Base-by-base conservation (phyloP, 2,888 invertebrate species). In the Crocallis elinguaria region DNA sequence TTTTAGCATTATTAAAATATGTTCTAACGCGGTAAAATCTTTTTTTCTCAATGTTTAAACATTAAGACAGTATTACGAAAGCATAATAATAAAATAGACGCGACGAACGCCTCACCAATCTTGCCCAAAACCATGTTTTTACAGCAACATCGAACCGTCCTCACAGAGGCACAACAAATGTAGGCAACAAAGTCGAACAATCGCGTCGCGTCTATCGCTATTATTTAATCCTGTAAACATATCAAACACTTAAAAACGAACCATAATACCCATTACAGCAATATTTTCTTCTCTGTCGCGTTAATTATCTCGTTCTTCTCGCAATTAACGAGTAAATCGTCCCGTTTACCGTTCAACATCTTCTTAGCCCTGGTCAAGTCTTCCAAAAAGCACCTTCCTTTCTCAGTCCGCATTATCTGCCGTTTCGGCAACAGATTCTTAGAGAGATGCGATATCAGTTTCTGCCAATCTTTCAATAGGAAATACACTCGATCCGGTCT, bases 381-480 rank as follows among this genome's bases (percentile, higher is more conserved):
- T 3, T 89, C 89, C 23, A 88, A 62, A 39, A 91, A 86, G 56
- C 77, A 79, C 62, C 78, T 77, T 0, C 91, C 91, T 19, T 78
- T 84, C 58, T 88, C 88, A 6, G 89, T 82, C 1, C 86, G 71
- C 77, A 80, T 77, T 0, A 91, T 80, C 53, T 84, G 85, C 45
- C 75, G 75, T 53, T 84, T 86, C 1, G 90, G 87, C 11, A 87
- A 57, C 63, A 90, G 56, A 63, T 89, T 82, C 67, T 84, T 87
- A 0, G 89, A 89, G 25, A 91, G 51, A 67, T 82, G 78, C 7
- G 88, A 77, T 52, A 90, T 84, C 1, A 91, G 65, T 35, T 86
- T 88, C 57, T 89, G 83, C 86, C 87, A 90, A 52, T 91, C 89
- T 32, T 80, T 84, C 0, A 90, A 64, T 0, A 91, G 56, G 60